Evolutionary conservation across 2,113 vertebrate species (phyloP).

Genomic region (Calyptomena viridis): DNA sequence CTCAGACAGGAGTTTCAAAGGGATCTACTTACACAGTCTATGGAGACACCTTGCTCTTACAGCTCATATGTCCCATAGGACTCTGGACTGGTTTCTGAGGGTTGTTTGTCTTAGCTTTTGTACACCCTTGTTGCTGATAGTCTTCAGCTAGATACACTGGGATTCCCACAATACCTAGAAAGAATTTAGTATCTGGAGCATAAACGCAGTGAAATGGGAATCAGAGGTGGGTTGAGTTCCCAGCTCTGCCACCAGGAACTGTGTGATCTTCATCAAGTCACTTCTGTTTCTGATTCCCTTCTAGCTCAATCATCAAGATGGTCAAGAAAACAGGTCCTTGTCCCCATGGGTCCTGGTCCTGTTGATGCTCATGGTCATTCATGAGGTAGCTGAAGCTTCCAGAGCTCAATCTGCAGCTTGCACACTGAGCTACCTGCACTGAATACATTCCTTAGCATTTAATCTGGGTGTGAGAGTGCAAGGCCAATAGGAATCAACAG

Average conservation of each 20-base stretch:
- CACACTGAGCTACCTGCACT: background rate
- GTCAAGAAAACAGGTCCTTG: background rate
- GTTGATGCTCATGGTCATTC: background rate
- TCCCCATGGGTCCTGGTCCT: background rate
- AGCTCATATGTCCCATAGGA: background rate
- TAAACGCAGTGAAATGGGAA: background rate
- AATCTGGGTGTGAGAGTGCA: background rate
- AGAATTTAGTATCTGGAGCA: background rate
- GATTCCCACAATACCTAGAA: background rate
- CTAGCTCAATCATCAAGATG: background rate
- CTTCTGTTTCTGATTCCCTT: background rate
- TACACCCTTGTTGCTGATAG: background rate
- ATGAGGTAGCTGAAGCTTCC: background rate
- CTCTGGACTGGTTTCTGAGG: background rate
- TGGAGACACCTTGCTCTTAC: background rate
- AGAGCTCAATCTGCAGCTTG: background rate
- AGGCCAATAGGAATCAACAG: background rate
- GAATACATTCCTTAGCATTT: background rate
- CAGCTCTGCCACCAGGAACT: background rate
- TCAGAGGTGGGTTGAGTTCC: fast-evolving
- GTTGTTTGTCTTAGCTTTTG: background rate
- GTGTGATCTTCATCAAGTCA: background rate
- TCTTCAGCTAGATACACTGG: background rate
- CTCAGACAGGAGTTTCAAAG: background rate
- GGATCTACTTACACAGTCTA: background rate